Base-by-base conservation (phyloP, 2,888 invertebrate species). In the Andricus quercusramuli region DNA sequence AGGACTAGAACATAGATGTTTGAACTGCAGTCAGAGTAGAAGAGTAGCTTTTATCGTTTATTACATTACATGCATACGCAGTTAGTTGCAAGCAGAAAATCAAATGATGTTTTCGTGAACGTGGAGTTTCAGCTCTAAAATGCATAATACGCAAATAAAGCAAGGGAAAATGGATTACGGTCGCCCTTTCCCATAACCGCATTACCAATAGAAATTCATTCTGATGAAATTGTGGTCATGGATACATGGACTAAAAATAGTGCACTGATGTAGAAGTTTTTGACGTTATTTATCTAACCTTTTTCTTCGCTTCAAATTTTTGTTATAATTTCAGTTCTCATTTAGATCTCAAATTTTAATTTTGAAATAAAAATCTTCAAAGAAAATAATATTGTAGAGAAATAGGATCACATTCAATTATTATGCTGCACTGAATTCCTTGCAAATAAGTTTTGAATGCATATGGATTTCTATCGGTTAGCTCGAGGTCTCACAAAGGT, bases 141-240 rank as follows among this genome's bases (percentile, higher is more conserved):
- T 51, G 70, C 25, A 51, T 51, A 70, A 29, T 70, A 70, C 70
- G 47, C 70, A 70, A 70, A 70, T 70, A 22, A 47, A 70, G 70
- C 47, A 25, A 70, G 70, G 70, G 70, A 70, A 70, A 70, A 70
- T 51, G 70, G 70, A 70, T 70, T 70, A 70, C 51, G 70, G 70
- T 70, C 20, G 51, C 70, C 70, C 70, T 70, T 70, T 47, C 47
- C 47, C 47, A 70, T n/a, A 51, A 70, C 70, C 70, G n/a, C 70
- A 70, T 70, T 51, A 70, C 70, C 47, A 70, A 47, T 25, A 70
- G 70, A 70, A 70, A 51, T 51, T 25, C 70, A 70, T 70, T 70
- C 51, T 70, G 51, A 70, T 70, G 47, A 70, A 70, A 70, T 70
- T 70, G 70, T 70, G 70, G 70, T 70, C 70, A 70, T 29, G 47